Percentiles rank a stretch among this genome's conserved stretches.
These are phyloP conservation scores for Bombus affinis DNA, from an alignment of 1,140 invertebrate species.

Conservation along the genomic window DNA sequence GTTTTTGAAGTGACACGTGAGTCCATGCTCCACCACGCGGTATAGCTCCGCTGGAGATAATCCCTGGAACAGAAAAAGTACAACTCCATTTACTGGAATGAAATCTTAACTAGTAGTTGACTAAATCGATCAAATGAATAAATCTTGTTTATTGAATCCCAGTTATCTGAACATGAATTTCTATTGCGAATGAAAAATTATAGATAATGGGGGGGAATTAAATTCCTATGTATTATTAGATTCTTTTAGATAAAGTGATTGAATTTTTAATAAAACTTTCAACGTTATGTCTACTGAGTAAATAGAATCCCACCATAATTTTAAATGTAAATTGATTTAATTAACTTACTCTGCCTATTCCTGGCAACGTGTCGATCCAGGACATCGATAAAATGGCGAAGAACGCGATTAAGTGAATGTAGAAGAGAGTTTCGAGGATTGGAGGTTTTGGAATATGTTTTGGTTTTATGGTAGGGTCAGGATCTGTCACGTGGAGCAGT, in stretches of 20 bases:
- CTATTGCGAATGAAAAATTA: too few relatives aligned
- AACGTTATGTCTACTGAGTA: too few relatives aligned
- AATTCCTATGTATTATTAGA: not conserved
- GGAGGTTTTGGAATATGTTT: conserved; percentile 77
- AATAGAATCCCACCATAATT: too few relatives aligned
- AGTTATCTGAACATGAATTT: not conserved
- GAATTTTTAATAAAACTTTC: not conserved
- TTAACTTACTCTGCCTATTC: conserved; percentile 80
- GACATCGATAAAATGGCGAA: conserved; percentile 77
- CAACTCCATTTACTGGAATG: not conserved
- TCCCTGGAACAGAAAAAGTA: conserved; percentile 58
- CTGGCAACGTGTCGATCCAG: conserved; percentile 81
- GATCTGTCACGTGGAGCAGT: conserved; percentile 78
- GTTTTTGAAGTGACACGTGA: conserved; percentile 74
- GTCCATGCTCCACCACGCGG: conserved; percentile 69
- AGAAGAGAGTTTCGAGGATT: conserved; percentile 77
- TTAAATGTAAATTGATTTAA: too few relatives aligned
- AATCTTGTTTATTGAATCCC: not conserved
- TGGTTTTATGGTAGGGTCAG: conserved; percentile 76
- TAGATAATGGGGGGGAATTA: not conserved
- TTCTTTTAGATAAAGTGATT: not conserved
- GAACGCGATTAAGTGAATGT: conserved; percentile 81
- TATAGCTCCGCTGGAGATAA: conserved; percentile 72
- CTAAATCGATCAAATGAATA: too few relatives aligned
- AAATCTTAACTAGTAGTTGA: not conserved